Evolutionary conservation across 2,113 vertebrate species (phyloP).

Genomic region (Dromaius novaehollandiae): DNA sequence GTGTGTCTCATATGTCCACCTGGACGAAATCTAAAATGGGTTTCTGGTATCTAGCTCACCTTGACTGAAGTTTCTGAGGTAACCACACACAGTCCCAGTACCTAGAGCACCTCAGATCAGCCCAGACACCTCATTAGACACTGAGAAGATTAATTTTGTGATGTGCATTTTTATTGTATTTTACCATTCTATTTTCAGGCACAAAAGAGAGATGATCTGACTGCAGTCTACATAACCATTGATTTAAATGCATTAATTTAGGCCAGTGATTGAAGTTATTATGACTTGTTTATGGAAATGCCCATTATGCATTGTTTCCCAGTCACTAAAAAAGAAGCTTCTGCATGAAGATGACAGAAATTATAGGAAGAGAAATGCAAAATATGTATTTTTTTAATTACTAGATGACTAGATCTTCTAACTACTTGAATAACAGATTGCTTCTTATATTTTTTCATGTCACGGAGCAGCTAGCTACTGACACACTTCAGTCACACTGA

Average conservation of each 20-base stretch:
- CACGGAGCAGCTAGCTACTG: background rate
- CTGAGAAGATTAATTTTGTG: background rate
- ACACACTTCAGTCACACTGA: fast-evolving
- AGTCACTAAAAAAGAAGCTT: background rate
- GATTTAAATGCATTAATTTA: background rate
- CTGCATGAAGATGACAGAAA: background rate
- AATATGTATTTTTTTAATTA: background rate
- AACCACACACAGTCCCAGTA: background rate
- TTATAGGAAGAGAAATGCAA: background rate
- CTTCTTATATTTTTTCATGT: background rate
- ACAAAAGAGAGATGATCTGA: background rate
- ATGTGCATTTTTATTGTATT: background rate
- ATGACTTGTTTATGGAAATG: background rate
- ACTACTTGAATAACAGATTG: background rate
- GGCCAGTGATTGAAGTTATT: background rate
- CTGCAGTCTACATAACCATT: background rate
- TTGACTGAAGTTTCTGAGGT: background rate
- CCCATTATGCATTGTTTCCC: background rate
- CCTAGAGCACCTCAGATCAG: background rate
- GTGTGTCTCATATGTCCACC: background rate
- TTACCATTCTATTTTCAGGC: background rate
- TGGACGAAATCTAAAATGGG: background rate
- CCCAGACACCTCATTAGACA: background rate
- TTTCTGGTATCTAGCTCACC: background rate
- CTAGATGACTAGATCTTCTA: background rate